Percentiles rank a stretch among this genome's conserved stretches.
phyloP scores from a whole-genome alignment of 2,113 vertebrate species.

The Oostethus manadensis region DNA sequence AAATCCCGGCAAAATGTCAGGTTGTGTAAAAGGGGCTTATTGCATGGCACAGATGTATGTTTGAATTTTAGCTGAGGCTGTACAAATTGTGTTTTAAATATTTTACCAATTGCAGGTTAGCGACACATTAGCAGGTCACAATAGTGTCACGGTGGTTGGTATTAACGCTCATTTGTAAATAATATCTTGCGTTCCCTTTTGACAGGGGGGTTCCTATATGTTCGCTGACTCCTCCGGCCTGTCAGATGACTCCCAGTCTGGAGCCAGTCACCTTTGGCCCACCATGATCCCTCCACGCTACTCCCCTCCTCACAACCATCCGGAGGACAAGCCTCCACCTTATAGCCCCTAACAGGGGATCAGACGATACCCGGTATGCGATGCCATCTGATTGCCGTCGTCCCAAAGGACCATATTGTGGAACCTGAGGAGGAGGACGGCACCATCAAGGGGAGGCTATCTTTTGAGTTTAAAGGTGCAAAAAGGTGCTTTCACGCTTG shows the following conservation, averaged over 20 bases:
- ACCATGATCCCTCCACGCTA: constrained; percentile 86
- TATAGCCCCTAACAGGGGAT: constrained; percentile 80
- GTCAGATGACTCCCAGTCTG: constrained; percentile 90
- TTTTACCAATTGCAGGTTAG: too few relatives aligned
- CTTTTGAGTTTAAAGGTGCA: constrained; percentile 31
- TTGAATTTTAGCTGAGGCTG: too few relatives aligned
- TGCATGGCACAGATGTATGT: too few relatives aligned
- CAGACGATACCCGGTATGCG: background rate
- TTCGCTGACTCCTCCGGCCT: constrained; percentile 88
- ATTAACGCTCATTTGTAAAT: too few relatives aligned
- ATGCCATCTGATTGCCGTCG: constrained; percentile 2
- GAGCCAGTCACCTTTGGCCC: constrained; percentile 91
- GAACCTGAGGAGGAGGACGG: constrained; percentile 5
- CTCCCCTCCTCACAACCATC: constrained; percentile 89
- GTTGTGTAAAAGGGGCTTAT: too few relatives aligned
- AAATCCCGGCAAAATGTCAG: too few relatives aligned
- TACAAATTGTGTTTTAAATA: too few relatives aligned
- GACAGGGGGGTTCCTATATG: constrained; percentile 70
- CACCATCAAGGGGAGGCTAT: constrained; percentile 8
- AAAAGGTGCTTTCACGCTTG: constrained; percentile 22
- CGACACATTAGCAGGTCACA: too few relatives aligned
- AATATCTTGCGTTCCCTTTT: background rate
- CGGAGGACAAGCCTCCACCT: constrained; percentile 95
- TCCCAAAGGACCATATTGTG: background rate
- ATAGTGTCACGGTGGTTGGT: too few relatives aligned